phyloP scores from a whole-genome alignment of 92 coral and sea anemone species.

The Zoanthus gigantus region DNA sequence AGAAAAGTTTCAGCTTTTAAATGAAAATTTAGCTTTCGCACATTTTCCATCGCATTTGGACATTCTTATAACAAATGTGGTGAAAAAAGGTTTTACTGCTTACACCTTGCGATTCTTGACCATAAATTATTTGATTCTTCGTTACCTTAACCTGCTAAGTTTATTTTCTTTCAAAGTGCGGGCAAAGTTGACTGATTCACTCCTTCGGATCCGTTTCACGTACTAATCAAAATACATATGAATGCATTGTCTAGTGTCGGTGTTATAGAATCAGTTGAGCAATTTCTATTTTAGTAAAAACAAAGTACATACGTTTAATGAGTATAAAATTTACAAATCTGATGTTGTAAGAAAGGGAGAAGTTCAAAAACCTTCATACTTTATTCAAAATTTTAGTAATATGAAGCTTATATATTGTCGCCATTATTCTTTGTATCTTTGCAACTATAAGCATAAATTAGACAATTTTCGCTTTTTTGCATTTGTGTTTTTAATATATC shows the following conservation, averaged over 20 bases:
- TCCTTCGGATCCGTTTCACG: not conserved
- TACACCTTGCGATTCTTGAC: not conserved
- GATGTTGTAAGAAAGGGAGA: not conserved
- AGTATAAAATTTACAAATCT: not conserved
- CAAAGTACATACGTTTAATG: not conserved
- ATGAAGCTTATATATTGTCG: not conserved
- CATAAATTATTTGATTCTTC: not conserved
- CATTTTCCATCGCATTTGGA: not conserved
- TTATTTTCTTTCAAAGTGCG: not conserved
- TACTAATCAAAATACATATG: not conserved
- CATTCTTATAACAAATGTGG: not conserved
- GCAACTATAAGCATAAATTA: not conserved
- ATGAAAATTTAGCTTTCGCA: not conserved
- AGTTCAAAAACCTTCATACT: not conserved
- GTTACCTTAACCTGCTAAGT: not conserved
- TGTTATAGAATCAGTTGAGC: not conserved
- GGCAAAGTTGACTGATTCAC: not conserved
- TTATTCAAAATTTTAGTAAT: not conserved
- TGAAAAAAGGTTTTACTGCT: not conserved
- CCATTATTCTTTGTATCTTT: conserved; percentile 34
- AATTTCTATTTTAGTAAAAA: not conserved
- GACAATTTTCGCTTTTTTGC: conserved; percentile 10
- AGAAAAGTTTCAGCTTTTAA: not conserved
- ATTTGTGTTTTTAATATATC: not conserved
- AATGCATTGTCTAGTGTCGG: not conserved